phyloP scores from a whole-genome alignment of 2,888 invertebrate species.

The Drosophila peninsularis region DNA sequence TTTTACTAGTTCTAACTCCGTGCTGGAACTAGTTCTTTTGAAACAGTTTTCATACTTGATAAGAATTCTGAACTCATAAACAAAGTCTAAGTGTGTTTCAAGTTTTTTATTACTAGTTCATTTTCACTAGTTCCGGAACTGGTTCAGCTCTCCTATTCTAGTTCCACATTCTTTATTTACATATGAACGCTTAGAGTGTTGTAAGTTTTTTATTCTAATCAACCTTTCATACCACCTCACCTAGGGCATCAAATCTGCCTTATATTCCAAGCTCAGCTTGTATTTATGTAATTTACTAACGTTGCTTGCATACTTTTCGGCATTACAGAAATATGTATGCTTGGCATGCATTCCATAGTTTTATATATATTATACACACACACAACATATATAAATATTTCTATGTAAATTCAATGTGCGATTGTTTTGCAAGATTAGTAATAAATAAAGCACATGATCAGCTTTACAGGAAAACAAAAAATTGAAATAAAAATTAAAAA shows the following conservation, averaged over 20 bases:
- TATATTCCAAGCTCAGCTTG: neutral
- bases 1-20: too few species aligned
- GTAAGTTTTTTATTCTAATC: neutral
- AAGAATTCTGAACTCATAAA: too few species aligned
- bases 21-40: too few species aligned
- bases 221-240: neutral
- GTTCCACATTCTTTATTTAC: too few species aligned
- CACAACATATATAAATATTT: neutral
- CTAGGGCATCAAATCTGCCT: neutral
- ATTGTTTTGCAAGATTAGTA: slow-evolving; percentile 35
- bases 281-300: slow-evolving; percentile 5
- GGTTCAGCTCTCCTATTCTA: too few species aligned
- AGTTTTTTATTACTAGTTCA: neutral
- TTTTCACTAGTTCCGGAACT: neutral
- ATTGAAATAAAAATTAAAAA: neutral
- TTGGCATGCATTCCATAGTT: slow-evolving; percentile 1
- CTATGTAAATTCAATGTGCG: slow-evolving; percentile 3
- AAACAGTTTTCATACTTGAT: too few species aligned
- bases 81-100: neutral
- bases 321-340: slow-evolving; percentile 3
- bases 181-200: too few species aligned
- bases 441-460: slow-evolving; percentile 21
- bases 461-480: neutral
- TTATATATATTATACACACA: neutral
- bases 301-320: slow-evolving; percentile 47